Base-by-base conservation (phyloP, 1,140 invertebrate genomes). In the Cydia strobilella region DNA sequence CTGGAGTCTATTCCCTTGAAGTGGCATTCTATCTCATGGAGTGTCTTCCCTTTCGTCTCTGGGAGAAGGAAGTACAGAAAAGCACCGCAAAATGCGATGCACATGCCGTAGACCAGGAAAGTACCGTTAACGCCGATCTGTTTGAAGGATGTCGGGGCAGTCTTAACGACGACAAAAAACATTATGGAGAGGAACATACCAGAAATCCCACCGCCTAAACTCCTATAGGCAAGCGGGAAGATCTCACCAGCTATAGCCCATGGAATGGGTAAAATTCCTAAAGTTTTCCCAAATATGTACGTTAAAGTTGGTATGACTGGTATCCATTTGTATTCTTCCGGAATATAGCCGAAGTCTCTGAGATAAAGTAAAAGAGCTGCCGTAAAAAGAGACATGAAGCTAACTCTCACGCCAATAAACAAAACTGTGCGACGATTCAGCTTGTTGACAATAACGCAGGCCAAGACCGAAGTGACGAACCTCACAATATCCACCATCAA, bases 41-140 rank as follows among this genome's bases (percentile, higher is more conserved):
- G 86, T 1, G 93, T 94, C 79, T 94, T 95, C 3, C 95, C 95
- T 85, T 95, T 96, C 0, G 96, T 96, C 85, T 96, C 96, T 3
- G 96, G 96, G 1, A 96, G 86, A 15, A 95, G 91, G 66, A 94
- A 93, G 54, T 92, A 94, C 13, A 95, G 82, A 74, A 96, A 94
- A 0, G 94, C 78, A 31, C 95, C 94, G 42, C 96, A 88, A 10
- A 94, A 81, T 20, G 94, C 93, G 35, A 95, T 88, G 10, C 87
- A 92, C 3, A 90, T 84, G 6, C 94, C 94, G 84, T 95, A 96
- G 39, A 96, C 83, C 79, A 93, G 94, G 86, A 96, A 96, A 7
- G 94, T 93, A 2, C 93, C 94, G 31, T 90, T 91, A 7, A 93
- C 86, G 0, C 94, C 94, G 12, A 96, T 92, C 3, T 84, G 72